A percentile compares a stretch with the other conserved stretches of the same genome.
These are phyloP conservation scores for Stegastes partitus DNA, from an alignment of 2,113 vertebrate species.

Conservation along the genomic window DNA sequence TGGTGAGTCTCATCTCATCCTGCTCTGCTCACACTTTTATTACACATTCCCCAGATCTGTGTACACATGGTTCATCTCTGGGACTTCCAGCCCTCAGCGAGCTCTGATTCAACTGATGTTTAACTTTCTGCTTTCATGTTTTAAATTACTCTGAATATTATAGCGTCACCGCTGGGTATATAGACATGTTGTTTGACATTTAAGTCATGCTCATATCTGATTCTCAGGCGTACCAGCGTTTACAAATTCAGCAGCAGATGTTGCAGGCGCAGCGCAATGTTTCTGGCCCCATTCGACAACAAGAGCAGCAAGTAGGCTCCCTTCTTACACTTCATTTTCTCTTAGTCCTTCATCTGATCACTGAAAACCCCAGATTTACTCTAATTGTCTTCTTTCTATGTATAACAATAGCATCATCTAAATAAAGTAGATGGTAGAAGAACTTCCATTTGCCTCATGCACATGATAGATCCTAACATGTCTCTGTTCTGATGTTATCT, in stretches of 20 bases:
- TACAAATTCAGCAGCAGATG: constrained; percentile 99
- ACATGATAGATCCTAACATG: background rate
- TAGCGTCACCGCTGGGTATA: background rate
- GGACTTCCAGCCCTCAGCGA: too few relatives aligned
- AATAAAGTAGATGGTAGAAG: too few relatives aligned
- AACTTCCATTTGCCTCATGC: background rate
- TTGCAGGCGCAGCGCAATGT: constrained; percentile 98
- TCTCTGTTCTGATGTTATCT: constrained; percentile 1
- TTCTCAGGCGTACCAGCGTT: constrained; percentile 97
- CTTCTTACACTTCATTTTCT: background rate
- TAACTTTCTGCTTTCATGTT: too few relatives aligned
- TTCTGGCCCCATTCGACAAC: constrained; percentile 98
- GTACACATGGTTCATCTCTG: background rate
- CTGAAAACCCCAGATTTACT: background rate
- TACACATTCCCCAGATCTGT: background rate
- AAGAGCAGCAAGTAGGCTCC: constrained; percentile 98
- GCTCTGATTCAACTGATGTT: too few relatives aligned
- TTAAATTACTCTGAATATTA: background rate
- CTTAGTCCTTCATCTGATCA: background rate
- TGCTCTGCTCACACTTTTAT: constrained; percentile 4
- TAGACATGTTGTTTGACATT: constrained; percentile 1
- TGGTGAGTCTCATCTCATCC: constrained; percentile 86
- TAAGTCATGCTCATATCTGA: constrained; percentile 7
- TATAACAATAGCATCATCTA: too few relatives aligned
- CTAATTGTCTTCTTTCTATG: background rate